Evolutionary conservation across 2,113 vertebrate genomes (phyloP).

Genomic region (Semnornis frantzii): DNA sequence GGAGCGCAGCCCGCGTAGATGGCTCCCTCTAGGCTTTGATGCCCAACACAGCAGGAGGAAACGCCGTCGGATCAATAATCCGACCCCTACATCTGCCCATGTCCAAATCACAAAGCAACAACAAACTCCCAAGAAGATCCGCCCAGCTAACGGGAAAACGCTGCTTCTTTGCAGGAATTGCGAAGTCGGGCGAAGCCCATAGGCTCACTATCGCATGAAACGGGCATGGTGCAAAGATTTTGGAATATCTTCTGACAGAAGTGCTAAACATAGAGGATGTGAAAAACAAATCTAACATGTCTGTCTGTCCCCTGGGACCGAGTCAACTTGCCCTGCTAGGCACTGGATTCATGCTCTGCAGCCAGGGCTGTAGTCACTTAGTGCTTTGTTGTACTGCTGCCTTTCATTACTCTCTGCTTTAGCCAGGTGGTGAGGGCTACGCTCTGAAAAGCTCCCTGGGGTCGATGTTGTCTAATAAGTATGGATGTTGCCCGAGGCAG

Average conservation of each 20-base stretch:
- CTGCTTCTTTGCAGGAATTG: background rate
- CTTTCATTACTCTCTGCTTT: slow-evolving; percentile 33
- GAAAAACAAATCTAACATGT: background rate
- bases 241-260: background rate
- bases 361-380: background rate
- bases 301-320: background rate
- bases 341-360: background rate
- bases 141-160: background rate
- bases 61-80: background rate
- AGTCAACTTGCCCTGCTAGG: background rate
- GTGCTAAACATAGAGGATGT: background rate
- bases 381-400: slow-evolving; percentile 25
- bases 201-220: background rate
- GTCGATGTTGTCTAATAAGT: slow-evolving; percentile 67
- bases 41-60: slow-evolving; percentile 57
- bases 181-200: background rate
- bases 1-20: slow-evolving; percentile 11
- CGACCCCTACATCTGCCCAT: background rate
- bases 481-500: slow-evolving; percentile 71
- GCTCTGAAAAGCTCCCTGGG: slow-evolving; percentile 52
- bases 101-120: background rate
- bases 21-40: slow-evolving; percentile 78
- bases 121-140: background rate
- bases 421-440: slow-evolving; percentile 54
- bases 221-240: background rate